A percentile compares a stretch with the other conserved stretches of the same genome.
phyloP scores from a whole-genome alignment of 2,797 vertebrate species.

The Sebastes oblongus region DNA sequence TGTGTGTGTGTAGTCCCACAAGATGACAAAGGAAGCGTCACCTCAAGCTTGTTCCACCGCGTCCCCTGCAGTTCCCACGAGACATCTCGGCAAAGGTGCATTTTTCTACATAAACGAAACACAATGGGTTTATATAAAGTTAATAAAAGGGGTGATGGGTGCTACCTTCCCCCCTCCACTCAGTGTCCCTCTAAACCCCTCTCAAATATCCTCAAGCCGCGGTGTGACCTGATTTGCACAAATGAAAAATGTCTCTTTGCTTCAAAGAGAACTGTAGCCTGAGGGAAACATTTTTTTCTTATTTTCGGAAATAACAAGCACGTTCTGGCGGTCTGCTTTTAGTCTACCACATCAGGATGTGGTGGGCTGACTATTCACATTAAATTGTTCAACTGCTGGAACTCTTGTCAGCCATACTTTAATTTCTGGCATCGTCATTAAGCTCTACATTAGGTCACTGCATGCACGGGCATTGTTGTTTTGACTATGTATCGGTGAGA shows the following conservation, averaged over 20 bases:
- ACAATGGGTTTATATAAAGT: not conserved
- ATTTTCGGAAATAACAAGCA: constrained; percentile 4
- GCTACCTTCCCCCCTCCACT: not conserved
- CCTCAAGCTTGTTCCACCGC: not conserved
- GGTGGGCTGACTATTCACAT: not conserved
- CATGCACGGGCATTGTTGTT: not conserved
- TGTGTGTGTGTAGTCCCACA: too few relatives aligned
- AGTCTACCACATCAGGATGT: constrained; percentile 10
- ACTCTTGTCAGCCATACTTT: not conserved
- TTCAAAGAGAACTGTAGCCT: constrained; percentile 32
- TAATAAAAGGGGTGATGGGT: not conserved
- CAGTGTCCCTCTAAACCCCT: constrained; percentile 3
- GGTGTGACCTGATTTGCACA: constrained; percentile 47
- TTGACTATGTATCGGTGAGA: not conserved
- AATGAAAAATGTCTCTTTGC: constrained; percentile 33
- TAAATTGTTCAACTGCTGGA: not conserved
- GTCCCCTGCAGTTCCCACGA: not conserved
- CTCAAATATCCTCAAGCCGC: constrained; percentile 16
- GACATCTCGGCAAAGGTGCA: not conserved
- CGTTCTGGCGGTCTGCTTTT: constrained; percentile 19
- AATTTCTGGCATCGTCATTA: not conserved
- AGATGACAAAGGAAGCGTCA: constrained; percentile 19
- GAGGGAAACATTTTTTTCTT: not conserved
- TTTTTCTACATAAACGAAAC: not conserved
- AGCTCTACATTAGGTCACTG: not conserved